phyloP scores from a whole-genome alignment of 2,888 invertebrate genomes.

The Tipula confusa region DNA sequence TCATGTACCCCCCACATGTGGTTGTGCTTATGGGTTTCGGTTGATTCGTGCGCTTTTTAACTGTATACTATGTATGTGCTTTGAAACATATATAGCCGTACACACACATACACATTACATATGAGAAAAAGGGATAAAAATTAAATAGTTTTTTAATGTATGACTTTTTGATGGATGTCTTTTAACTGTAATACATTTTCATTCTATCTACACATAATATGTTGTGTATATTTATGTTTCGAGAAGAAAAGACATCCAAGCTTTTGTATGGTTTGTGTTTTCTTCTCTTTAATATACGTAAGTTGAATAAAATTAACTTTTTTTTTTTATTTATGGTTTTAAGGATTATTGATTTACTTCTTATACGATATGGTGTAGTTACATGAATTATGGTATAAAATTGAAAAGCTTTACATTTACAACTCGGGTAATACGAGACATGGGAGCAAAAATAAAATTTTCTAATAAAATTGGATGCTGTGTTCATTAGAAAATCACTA shows the following conservation, averaged over 20 bases:
- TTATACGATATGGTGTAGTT: not conserved
- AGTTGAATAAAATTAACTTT: constrained; percentile 25
- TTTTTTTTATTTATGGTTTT: constrained; percentile 25
- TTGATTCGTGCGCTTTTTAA: not conserved
- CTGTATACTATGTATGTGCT: not conserved
- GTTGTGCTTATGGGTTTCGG: constrained; percentile 12
- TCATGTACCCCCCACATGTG: not conserved
- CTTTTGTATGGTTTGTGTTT: not conserved
- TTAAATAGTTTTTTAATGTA: constrained; percentile 25
- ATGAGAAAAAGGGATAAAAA: not conserved
- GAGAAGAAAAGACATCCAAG: not conserved
- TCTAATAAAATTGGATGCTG: constrained; percentile 13
- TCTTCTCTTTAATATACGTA: not conserved
- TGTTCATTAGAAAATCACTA: constrained; percentile 12
- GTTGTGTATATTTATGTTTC: too few relatives aligned
- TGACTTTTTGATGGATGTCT: constrained; percentile 20
- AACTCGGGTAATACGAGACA: not conserved
- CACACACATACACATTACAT: too few relatives aligned
- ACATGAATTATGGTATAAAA: not conserved
- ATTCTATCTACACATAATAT: not conserved
- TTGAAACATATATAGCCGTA: too few relatives aligned
- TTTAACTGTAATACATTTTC: not conserved
- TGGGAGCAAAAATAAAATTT: not conserved
- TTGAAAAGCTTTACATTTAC: not conserved
- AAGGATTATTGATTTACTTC: constrained; percentile 25